Conservation (phyloP, 2,888 invertebrate species). For the Andrena haemorrhoa region DNA sequence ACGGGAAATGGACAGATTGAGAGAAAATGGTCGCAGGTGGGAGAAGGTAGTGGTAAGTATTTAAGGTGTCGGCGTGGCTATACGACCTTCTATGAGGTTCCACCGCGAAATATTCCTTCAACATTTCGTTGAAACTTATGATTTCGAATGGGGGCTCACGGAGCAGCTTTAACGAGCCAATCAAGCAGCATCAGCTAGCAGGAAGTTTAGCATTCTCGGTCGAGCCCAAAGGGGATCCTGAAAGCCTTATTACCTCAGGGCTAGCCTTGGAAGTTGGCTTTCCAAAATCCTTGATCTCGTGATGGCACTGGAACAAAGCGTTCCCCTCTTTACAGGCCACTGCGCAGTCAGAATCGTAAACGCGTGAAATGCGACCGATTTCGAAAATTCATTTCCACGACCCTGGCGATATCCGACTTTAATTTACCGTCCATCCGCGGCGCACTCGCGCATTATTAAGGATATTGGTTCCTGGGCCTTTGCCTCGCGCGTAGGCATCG, state of each 20-base stretch:
- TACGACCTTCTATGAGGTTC: not conserved
- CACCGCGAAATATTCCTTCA: conserved; percentile 1
- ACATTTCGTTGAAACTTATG: conserved; percentile 46
- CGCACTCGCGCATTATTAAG: conserved; percentile 43
- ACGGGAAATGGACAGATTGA: too few species aligned
- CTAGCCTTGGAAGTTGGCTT: conserved; percentile 61
- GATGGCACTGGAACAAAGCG: conserved; percentile 67
- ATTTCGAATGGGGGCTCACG: conserved; percentile 42
- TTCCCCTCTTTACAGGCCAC: conserved; percentile 19
- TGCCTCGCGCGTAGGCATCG: conserved; percentile 23
- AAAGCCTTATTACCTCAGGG: conserved; percentile 68
- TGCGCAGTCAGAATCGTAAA: not conserved
- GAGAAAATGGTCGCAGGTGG: too few species aligned
- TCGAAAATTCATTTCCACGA: conserved; percentile 37
- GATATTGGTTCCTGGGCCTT: conserved; percentile 46
- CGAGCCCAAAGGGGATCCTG: conserved; percentile 60
- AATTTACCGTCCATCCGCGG: conserved; percentile 28
- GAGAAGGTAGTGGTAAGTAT: too few species aligned
- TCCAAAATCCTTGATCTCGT: conserved; percentile 55
- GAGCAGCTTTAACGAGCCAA: conserved; percentile 67
- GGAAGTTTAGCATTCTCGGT: conserved; percentile 64
- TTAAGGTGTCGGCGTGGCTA: too few species aligned
- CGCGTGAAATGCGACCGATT: conserved; percentile 32
- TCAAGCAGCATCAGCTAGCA: conserved; percentile 60
- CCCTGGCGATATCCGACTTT: conserved; percentile 42